These are phyloP conservation scores for Zhuqinia jingwanae DNA, from an alignment of 2,888 invertebrate species.

Conservation along the genomic window DNA sequence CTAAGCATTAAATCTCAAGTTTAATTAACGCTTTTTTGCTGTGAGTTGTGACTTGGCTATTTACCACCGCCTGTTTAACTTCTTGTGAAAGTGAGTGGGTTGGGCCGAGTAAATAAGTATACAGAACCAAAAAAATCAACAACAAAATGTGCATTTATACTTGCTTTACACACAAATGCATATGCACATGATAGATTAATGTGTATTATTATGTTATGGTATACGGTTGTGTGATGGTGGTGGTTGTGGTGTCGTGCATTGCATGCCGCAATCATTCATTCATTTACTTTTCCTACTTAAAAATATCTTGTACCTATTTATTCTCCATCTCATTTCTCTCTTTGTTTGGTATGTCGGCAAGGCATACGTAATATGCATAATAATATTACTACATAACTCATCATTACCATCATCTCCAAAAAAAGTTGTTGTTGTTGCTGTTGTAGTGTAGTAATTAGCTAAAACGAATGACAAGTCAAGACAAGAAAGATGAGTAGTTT, in stretches of 20 bases:
- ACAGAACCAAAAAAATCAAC: not conserved
- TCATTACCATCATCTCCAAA: constrained; percentile 3
- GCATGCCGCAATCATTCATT: not conserved
- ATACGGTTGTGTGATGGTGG: no score
- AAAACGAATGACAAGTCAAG: not conserved
- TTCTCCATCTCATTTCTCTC: not conserved
- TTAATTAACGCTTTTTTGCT: constrained; percentile 23
- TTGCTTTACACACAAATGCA: not conserved
- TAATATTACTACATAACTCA: not conserved
- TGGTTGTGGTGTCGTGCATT: no score
- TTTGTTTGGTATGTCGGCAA: not conserved
- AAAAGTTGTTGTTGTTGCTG: not conserved
- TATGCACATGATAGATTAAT: not conserved
- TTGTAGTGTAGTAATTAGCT: constrained; percentile 14
- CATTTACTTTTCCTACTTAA: not conserved
- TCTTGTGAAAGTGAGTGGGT: constrained; percentile 40
- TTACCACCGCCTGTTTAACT: no score
- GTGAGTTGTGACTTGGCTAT: no score
- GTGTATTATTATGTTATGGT: not conserved
- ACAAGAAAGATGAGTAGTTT: not conserved
- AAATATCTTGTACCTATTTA: constrained; percentile 5
- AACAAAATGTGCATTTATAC: constrained; percentile 22
- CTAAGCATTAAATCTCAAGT: not conserved
- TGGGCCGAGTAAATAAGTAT: constrained; percentile 30
- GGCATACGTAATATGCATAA: no score